phyloP scores from a whole-genome alignment of 2,888 invertebrate genomes.

The Andricus quercusramuli region DNA sequence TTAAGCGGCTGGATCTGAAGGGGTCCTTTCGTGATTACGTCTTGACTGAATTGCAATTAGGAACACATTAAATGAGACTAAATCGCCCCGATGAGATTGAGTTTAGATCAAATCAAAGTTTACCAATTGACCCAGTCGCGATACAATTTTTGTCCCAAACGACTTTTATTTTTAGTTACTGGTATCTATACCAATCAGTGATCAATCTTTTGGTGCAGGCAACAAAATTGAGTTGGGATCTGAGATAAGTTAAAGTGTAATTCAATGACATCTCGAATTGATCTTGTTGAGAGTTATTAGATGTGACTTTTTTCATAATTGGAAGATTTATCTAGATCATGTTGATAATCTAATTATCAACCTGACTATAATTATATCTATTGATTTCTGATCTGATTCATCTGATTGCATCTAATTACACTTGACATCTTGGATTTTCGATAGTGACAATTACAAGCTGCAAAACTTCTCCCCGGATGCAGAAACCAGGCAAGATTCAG shows the following conservation, averaged over 20 bases:
- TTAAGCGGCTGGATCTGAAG: conserved; percentile 54
- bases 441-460: not conserved
- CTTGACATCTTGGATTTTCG: not conserved
- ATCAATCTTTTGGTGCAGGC: conserved; percentile 10
- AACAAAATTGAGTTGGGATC: conserved; percentile 21
- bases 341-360: not conserved
- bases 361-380: not conserved
- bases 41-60: conserved; percentile 57
- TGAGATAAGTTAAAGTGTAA: conserved; percentile 11
- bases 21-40: conserved; percentile 59
- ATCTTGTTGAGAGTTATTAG: not conserved
- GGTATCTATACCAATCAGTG: not conserved
- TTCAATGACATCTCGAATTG: conserved; percentile 8
- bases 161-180: conserved; percentile 16
- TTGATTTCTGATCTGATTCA: not conserved
- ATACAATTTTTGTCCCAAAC: conserved; percentile 13
- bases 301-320: not conserved
- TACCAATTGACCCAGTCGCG: conserved; percentile 27
- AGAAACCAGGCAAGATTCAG: conserved; percentile 19
- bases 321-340: not conserved
- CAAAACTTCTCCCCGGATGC: conserved; percentile 4
- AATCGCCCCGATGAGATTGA: conserved; percentile 15
- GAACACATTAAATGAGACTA: conserved; percentile 50
- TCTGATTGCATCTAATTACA: not conserved
- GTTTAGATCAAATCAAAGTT: conserved; percentile 27